Conservation (phyloP, 37 sponge, comb jelly and placozoan genomes). For the Hexactinellida sp. region DNA sequence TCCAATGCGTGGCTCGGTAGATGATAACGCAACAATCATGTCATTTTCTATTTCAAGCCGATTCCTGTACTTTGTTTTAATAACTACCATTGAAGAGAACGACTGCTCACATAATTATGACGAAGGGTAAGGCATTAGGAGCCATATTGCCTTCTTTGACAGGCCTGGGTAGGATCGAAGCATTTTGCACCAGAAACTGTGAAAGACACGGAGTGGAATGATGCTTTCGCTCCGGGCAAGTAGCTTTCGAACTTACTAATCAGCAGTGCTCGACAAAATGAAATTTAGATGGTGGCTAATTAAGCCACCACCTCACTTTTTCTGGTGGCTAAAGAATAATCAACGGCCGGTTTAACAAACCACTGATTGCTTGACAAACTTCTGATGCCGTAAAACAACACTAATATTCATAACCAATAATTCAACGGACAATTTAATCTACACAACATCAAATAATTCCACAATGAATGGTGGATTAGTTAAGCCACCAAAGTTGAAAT, state of each 20-base stretch:
- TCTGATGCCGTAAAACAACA: too few relatives aligned
- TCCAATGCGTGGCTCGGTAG: not conserved
- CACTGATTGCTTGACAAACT: too few relatives aligned
- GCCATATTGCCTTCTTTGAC: constrained; percentile 2
- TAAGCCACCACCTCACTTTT: too few relatives aligned
- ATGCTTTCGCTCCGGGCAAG: constrained; percentile 6
- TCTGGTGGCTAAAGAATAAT: too few relatives aligned
- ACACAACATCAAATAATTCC: too few relatives aligned
- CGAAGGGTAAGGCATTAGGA: constrained; percentile 15
- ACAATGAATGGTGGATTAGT: too few relatives aligned
- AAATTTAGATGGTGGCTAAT: too few relatives aligned
- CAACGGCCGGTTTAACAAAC: too few relatives aligned
- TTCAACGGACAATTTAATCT: too few relatives aligned
- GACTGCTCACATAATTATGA: constrained; percentile 4
- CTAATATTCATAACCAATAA: too few relatives aligned
- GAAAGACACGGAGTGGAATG: not conserved
- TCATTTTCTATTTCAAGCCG: constrained; percentile 9
- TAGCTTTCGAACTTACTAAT: not conserved
- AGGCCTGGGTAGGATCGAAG: not conserved
- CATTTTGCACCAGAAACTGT: constrained; percentile 15
- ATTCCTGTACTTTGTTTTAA: constrained; percentile 4
- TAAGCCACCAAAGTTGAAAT: too few relatives aligned
- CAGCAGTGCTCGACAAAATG: too few relatives aligned
- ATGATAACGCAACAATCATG: constrained; percentile 17
- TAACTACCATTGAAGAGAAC: constrained; percentile 14